Evolutionary conservation across 2,113 vertebrate species (phyloP).

Genomic region (Lepisosteus oculatus): DNA sequence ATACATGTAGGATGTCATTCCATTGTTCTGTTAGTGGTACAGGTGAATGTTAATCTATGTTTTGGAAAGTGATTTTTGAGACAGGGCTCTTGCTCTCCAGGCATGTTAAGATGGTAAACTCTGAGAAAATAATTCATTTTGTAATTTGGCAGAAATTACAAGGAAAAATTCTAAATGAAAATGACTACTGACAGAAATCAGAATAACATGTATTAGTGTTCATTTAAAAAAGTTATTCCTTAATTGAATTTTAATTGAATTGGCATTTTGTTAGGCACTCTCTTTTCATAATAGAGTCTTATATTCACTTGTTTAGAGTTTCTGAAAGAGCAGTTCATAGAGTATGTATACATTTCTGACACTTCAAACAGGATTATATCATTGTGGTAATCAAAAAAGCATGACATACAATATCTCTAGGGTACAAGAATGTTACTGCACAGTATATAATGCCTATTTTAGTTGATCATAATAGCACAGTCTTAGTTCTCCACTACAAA

Average conservation of each 20-base stretch:
- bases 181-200: constrained; percentile 45
- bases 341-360: constrained; percentile 33
- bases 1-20: constrained; percentile 60
- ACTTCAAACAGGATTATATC: constrained; percentile 49
- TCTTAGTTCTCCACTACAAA: no score
- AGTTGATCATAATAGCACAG: no score
- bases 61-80: constrained; percentile 19
- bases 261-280: no score
- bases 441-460: no score
- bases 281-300: no score
- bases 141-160: constrained; percentile 29
- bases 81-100: constrained; percentile 24
- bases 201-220: constrained; percentile 37
- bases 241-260: constrained; percentile 50
- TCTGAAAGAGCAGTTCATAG: constrained; percentile 36
- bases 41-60: constrained; percentile 7
- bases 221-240: constrained; percentile 48
- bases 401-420: no score
- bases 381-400: constrained; percentile 42
- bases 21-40: not conserved
- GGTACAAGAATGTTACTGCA: no score
- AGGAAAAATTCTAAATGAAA: constrained; percentile 20
- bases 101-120: constrained; percentile 32
- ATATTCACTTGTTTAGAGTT: constrained; percentile 43
- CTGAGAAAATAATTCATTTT: constrained; percentile 24